Evolutionary conservation across 2,113 vertebrate genomes (phyloP), one percentile per base, ranked within the genome.

Genomic region (Motacilla alba): DNA sequence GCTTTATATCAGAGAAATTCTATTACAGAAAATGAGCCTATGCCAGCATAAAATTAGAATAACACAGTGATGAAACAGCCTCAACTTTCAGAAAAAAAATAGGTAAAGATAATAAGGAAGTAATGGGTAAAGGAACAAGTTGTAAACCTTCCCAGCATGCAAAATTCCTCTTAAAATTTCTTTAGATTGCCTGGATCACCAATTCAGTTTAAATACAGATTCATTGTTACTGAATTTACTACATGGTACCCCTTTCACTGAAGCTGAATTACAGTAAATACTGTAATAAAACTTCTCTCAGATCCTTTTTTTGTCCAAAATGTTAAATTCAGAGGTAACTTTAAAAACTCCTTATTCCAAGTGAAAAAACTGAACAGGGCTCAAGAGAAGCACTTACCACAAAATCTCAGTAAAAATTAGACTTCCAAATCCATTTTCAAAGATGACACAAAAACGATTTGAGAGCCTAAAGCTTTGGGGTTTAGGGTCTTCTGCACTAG

Each of bases 1-100:
- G 67, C 44, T 95, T 90, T 74, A 67, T 77, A 83, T 27, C 46
- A 80, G 39, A 35, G 59, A 91, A 97, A 90, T 72, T 93, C 92
- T 81, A 78, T 92, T 93, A 86, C 31, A 94, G 79, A 86, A 95
- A 95, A 83, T 81, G 20, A 78, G 24, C 1, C 68, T 83, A 81
- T 41, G 44, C 20, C 52, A 74, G 43, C 56, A 94, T 92, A 83
- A 90, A 86, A 90, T 91, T 86, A 85, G 43, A 90, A 76, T 94
- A 95, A 80, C 27, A 72, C 31, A 85, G 28, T 77, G 50, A 78
- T 78, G 76, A 83, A 90, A 81, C 52, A 83, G 20, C 11, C 31
- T 21, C 28, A 59, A 41, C 23, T 67, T 91, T 67, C 68, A 82
- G 31, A 8, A n/a, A 89, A 75, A 52, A 43, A 22, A 72, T 11